phyloP scores from a whole-genome alignment of 1,140 invertebrate genomes.

The Drosophila takahashii region DNA sequence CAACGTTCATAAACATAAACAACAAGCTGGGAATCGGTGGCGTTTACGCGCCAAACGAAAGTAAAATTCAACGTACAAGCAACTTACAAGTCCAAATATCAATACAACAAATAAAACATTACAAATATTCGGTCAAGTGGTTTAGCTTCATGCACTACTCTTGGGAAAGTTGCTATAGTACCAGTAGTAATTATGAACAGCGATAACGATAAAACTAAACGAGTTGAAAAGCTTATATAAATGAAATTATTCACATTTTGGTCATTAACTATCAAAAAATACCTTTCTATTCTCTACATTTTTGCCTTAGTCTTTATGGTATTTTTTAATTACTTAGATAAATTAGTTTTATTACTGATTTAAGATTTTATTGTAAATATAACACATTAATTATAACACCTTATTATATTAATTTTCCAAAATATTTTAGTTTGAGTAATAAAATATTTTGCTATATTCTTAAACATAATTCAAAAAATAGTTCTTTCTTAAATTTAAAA shows the following conservation, averaged over 20 bases:
- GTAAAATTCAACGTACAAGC: conserved; percentile 57
- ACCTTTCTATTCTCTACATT: neutral
- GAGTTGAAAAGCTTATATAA: neutral
- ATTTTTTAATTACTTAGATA: neutral
- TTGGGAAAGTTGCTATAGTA: neutral
- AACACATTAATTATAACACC: no score
- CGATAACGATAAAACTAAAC: neutral
- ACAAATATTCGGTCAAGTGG: conserved; percentile 41
- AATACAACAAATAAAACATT: conserved; percentile 42
- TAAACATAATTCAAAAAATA: neutral
- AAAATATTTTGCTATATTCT: no score
- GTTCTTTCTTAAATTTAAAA: neutral
- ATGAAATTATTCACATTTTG: neutral
- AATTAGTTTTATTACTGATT: neutral
- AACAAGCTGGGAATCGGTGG: conserved; percentile 51
- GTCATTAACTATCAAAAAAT: neutral
- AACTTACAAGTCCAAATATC: conserved; percentile 61
- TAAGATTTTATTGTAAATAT: no score
- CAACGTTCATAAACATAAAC: conserved; percentile 54
- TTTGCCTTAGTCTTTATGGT: neutral
- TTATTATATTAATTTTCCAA: no score
- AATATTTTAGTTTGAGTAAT: no score
- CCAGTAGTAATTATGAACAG: neutral
- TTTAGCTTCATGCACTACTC: conserved; percentile 23
- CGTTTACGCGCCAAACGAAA: conserved; percentile 68